Evolutionary conservation across 2,888 invertebrate species (phyloP), one percentile per base, ranked within the genome.

Genomic region (Leptopilina myrica): DNA sequence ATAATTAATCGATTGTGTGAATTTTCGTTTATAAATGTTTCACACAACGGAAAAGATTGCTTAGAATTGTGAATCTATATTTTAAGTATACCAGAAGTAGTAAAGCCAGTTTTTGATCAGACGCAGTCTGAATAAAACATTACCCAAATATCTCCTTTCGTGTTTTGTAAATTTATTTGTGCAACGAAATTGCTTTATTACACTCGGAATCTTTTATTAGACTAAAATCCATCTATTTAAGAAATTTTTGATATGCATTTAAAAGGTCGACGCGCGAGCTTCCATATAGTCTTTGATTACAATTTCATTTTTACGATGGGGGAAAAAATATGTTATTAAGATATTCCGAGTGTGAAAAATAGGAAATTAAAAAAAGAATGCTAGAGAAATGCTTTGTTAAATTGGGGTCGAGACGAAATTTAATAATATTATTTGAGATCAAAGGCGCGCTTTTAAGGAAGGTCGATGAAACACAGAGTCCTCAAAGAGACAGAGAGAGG

Each of bases 371-470:
- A 62, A 62, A 20, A 20, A 62, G 8, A 59, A 49, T 49, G 49
- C 49, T 49, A 49, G 49, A 49, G 46, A 53, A 9, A 69, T 26
- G 49, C 49, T 53, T 26, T 69, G 53, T 46, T 26, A 69, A 69
- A 26, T 53, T 69, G 69, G 49, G 49, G 69, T 46, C 26, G 14
- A 65, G 65, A 26, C 14, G 49, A 53, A 69, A 49, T 69, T 53
- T 69, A 69, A 69, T 69, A 69, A 69, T 49, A 69, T 69, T 69
- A 46, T 49, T 46, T 12, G 43, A 26, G 15, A 69, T 69, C 69
- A 49, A 69, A 69, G 69, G 49, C 12, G 4, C 3, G 14, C 69
- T 69, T 69, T 69, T 53, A 69, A 69, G 69, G 49, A 69, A 53
- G 26, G 49, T 53, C 49, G 69, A 69, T 53, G 69, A 53, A 26